phyloP scores from a whole-genome alignment of 2,113 vertebrate species.

The Colinus virginianus region DNA sequence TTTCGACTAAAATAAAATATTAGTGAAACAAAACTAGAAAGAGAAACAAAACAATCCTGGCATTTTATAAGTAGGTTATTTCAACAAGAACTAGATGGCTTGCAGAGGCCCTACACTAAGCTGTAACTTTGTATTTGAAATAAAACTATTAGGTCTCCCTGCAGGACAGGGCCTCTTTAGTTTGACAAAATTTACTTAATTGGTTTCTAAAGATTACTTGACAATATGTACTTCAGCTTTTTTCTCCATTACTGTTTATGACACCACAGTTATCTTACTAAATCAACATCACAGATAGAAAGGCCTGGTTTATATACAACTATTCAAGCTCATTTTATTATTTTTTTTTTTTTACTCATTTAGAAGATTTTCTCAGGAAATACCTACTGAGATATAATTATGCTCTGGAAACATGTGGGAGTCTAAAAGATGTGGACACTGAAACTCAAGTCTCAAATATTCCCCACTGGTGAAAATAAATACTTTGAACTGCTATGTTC shows the following conservation, averaged over 20 bases:
- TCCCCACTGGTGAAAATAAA: background rate
- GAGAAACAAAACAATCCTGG: conserved; percentile 44
- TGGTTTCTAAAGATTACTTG: conserved; percentile 32
- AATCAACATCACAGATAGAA: background rate
- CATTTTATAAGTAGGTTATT: conserved; percentile 48
- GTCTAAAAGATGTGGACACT: background rate
- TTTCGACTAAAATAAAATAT: conserved; percentile 63
- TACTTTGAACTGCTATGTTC: background rate
- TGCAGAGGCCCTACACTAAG: background rate
- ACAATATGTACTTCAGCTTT: background rate
- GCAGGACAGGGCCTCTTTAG: background rate
- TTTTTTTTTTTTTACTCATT: background rate
- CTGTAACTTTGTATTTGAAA: conserved; percentile 34
- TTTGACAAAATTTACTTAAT: conserved; percentile 6
- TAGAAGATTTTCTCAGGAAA: conserved; percentile 40
- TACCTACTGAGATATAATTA: background rate
- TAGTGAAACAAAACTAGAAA: conserved; percentile 63
- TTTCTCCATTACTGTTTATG: background rate
- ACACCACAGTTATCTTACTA: background rate
- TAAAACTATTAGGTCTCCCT: conserved; percentile 1
- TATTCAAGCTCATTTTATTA: background rate
- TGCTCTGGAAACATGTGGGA: background rate
- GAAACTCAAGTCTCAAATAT: conserved; percentile 24
- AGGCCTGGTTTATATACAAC: background rate
- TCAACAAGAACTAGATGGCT: conserved; percentile 26